Conservation (phyloP, 2,113 vertebrate genomes). For the Chloebia gouldiae region DNA sequence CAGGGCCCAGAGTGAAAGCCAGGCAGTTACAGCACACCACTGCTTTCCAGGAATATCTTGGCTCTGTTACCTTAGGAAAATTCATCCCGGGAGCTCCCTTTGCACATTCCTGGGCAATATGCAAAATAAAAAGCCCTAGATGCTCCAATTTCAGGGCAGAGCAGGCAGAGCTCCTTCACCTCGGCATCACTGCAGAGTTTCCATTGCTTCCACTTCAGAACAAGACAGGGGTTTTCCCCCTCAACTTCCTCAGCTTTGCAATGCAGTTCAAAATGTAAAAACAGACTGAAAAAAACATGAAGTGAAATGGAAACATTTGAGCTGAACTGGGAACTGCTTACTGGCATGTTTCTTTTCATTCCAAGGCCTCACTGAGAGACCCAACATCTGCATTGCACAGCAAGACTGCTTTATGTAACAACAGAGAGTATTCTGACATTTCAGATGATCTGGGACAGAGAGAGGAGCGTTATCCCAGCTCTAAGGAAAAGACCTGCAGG, state of each 20-base stretch:
- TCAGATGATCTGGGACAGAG: background rate
- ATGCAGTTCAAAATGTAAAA: background rate
- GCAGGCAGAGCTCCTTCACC: background rate
- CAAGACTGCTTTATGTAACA: background rate
- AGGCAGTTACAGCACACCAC: background rate
- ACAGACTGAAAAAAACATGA: background rate
- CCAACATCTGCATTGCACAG: accelerated
- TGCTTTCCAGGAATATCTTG: constrained; percentile 30
- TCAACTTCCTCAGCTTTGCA: background rate
- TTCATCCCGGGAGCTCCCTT: background rate
- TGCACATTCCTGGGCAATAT: background rate
- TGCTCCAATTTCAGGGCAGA: background rate
- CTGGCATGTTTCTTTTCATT: background rate
- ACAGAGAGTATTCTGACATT: background rate
- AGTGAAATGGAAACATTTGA: background rate
- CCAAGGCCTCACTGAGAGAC: background rate
- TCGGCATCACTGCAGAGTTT: background rate
- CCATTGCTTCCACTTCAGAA: background rate
- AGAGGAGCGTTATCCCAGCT: background rate
- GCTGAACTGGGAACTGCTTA: background rate
- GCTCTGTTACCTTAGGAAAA: background rate
- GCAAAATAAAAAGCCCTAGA: background rate
- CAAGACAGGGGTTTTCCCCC: background rate
- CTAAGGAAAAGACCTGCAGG: background rate
- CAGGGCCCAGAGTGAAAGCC: background rate